phyloP scores from a whole-genome alignment of 2,113 vertebrate species.

The Prochilodus magdalenae region DNA sequence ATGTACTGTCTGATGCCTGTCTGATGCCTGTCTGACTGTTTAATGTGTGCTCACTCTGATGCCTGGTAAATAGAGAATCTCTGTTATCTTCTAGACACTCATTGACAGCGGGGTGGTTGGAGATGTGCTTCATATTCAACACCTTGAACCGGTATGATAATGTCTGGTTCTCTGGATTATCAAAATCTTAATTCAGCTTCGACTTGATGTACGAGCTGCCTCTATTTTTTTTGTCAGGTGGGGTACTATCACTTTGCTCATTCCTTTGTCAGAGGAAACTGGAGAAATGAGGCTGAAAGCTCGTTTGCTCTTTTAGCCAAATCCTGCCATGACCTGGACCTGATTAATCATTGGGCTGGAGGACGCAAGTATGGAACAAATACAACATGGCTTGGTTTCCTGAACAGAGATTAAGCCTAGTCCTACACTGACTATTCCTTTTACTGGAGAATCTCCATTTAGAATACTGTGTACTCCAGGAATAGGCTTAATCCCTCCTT shows the following conservation, averaged over 20 bases:
- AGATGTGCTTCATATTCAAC: conserved; percentile 85
- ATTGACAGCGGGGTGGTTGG: conserved; percentile 78
- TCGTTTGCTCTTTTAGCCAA: conserved; percentile 83
- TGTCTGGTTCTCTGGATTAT: background rate
- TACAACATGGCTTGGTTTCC: background rate
- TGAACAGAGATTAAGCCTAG: too few relatives aligned
- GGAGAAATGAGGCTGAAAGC: conserved; percentile 83
- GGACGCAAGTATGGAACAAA: conserved; percentile 71
- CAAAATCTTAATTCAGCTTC: background rate
- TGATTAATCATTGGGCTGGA: conserved; percentile 83
- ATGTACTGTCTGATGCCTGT: background rate
- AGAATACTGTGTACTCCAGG: too few relatives aligned
- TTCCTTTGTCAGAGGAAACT: conserved; percentile 85
- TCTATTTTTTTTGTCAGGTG: conserved; percentile 69
- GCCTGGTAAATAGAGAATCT: background rate
- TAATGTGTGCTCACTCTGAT: background rate
- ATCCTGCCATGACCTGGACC: conserved; percentile 85
- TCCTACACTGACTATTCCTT: too few relatives aligned
- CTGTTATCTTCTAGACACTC: conserved; percentile 69
- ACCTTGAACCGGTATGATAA: conserved; percentile 80
- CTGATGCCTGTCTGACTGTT: background rate
- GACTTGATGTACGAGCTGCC: background rate
- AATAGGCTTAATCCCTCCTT: too few relatives aligned
- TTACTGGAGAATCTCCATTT: too few relatives aligned
- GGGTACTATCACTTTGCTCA: conserved; percentile 86